A percentile compares a stretch with the other conserved stretches of the same genome.
phyloP scores from a whole-genome alignment of 2,888 invertebrate species.

The Flexamia atlantica region DNA sequence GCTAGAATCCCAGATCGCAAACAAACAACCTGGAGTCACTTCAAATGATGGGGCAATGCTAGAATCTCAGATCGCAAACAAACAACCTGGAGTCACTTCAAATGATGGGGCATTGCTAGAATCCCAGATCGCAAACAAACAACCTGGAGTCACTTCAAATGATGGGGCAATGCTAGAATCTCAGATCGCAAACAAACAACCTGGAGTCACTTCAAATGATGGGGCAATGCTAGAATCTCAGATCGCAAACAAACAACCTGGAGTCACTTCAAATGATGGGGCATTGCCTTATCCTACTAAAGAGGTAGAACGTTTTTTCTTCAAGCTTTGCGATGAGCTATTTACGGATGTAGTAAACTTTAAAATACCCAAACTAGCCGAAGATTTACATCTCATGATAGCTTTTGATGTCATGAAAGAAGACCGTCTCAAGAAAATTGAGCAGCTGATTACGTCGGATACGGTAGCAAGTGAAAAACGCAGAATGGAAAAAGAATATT shows the following conservation, averaged over 20 bases:
- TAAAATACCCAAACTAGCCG: conserved; percentile 40
- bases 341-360: conserved; percentile 8
- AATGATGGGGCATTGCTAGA: background rate
- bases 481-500: conserved; percentile 32
- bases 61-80: too few relatives aligned
- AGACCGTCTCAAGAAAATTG: conserved; percentile 37
- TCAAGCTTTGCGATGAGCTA: conserved; percentile 22
- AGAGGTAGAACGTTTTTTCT: conserved; percentile 2
- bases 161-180: background rate
- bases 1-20: too few relatives aligned
- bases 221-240: background rate
- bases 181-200: too few relatives aligned
- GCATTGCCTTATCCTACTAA: background rate
- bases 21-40: background rate
- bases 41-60: background rate
- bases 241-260: background rate
- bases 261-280: background rate
- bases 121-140: too few relatives aligned
- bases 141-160: background rate
- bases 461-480: conserved; percentile 37
- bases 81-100: background rate
- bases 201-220: background rate
- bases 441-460: conserved; percentile 19
- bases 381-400: conserved; percentile 39
- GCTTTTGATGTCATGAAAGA: conserved; percentile 24